Conservation (phyloP, 2,113 vertebrate species). For the Emydura subglobosa region DNA sequence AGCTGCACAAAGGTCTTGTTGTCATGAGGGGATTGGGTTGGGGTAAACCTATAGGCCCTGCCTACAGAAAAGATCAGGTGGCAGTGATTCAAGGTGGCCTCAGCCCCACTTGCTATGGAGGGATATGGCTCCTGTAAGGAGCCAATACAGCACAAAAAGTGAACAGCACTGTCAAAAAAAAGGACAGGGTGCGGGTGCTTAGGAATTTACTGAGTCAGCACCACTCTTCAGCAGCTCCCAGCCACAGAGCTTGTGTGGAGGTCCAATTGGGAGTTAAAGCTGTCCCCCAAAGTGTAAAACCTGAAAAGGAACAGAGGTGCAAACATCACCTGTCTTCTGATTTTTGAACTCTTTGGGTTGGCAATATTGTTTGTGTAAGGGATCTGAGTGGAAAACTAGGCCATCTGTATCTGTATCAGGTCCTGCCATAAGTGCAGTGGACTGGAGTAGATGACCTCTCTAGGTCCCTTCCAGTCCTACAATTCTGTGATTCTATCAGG, state of each 20-base stretch:
- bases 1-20: not conserved
- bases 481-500: not conserved
- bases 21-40: not conserved
- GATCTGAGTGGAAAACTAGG: not conserved
- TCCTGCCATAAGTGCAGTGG: no score
- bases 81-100: not conserved
- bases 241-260: not conserved
- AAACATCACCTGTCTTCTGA: not conserved
- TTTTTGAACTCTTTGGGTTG: not conserved
- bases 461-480: no score
- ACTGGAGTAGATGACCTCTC: no score
- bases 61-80: not conserved
- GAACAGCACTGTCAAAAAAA: not conserved
- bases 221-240: not conserved
- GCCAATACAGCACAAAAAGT: fast-evolving
- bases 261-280: not conserved
- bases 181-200: not conserved
- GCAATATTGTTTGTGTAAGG: not conserved
- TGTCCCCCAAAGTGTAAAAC: not conserved
- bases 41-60: not conserved
- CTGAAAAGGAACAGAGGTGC: not conserved
- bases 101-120: not conserved
- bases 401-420: not conserved
- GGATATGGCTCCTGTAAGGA: not conserved
- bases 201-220: not conserved